Evolutionary conservation across 2,113 vertebrate species (phyloP).

Genomic region (Phyllopteryx taeniolatus): DNA sequence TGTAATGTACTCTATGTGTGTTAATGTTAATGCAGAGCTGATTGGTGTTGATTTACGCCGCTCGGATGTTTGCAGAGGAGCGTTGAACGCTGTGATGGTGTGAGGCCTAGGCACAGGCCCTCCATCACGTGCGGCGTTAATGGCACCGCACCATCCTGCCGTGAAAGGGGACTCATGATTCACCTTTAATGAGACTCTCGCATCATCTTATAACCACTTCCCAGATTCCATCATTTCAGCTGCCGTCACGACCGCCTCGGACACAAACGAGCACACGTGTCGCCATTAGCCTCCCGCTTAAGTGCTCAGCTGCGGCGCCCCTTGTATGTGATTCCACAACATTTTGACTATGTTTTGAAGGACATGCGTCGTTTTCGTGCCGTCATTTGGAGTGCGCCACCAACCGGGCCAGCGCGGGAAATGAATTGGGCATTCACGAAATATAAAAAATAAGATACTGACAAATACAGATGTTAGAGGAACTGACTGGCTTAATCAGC

Average conservation of each 20-base stretch:
- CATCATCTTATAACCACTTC: slow-evolving; percentile 2
- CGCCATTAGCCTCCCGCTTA: slow-evolving; percentile 20
- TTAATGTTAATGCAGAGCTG: neutral
- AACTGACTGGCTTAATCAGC: no score
- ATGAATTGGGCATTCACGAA: no score
- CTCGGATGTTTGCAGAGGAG: slow-evolving; percentile 5
- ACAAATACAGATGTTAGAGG: no score
- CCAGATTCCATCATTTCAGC: slow-evolving; percentile 4
- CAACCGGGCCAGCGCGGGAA: no score
- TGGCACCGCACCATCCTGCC: slow-evolving; percentile 2
- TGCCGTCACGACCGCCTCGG: neutral
- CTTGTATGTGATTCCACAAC: no score
- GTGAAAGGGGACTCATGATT: slow-evolving; percentile 15
- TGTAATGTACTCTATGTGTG: neutral
- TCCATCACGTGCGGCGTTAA: neutral
- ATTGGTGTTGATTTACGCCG: neutral
- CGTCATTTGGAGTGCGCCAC: no score
- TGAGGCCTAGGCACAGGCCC: neutral
- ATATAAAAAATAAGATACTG: no score
- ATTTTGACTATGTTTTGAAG: no score
- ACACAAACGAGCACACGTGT: slow-evolving; percentile 19
- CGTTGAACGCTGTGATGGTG: neutral
- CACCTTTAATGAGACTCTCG: slow-evolving; percentile 8
- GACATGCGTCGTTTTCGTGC: no score
- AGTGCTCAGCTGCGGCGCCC: neutral